Conservation (phyloP, 2,113 vertebrate species). For the Tachycineta bicolor region DNA sequence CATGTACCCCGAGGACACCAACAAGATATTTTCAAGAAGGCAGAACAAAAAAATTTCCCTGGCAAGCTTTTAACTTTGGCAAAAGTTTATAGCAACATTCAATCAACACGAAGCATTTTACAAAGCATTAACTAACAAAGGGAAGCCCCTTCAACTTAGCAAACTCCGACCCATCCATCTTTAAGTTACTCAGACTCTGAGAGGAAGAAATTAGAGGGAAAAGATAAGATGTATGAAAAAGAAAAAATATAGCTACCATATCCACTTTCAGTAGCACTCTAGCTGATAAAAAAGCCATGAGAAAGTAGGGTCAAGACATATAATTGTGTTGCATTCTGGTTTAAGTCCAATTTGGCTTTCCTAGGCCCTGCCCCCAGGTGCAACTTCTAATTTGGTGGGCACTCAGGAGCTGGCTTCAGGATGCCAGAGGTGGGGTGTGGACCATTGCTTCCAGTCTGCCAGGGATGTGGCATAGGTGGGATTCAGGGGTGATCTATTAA, state of each 20-base stretch:
- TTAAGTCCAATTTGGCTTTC: neutral
- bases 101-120: neutral
- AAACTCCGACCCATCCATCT: neutral
- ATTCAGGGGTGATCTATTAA: neutral
- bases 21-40: neutral
- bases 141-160: neutral
- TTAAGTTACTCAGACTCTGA: neutral
- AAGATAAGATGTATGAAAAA: neutral
- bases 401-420: neutral
- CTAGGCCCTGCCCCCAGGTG: too few species aligned
- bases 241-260: neutral
- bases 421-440: neutral
- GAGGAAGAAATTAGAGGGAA: neutral
- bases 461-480: neutral
- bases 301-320: neutral
- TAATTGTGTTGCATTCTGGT: fast-evolving
- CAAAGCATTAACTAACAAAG: neutral
- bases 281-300: fast-evolving
- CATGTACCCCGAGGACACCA: neutral
- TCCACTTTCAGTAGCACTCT: fast-evolving
- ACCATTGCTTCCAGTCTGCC: neutral
- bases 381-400: neutral
- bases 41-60: neutral
- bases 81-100: neutral
- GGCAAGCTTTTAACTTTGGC: neutral